phyloP scores from a whole-genome alignment of 2,797 vertebrate genomes.

The Enteromius argenteus region DNA sequence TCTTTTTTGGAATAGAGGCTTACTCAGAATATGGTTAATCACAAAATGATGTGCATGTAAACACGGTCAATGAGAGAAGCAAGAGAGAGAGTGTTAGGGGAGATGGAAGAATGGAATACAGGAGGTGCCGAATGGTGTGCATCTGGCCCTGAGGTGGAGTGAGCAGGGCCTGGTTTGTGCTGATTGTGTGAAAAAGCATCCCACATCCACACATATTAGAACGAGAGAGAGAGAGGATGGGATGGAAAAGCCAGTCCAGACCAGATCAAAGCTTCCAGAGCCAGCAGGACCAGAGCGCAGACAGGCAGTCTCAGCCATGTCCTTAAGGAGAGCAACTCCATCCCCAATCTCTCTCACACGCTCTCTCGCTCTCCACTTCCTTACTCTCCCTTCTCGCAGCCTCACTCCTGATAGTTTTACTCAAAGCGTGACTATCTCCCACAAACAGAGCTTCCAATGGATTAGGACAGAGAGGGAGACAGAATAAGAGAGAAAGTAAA shows the following conservation, averaged over 20 bases:
- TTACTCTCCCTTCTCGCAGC: constrained; percentile 70
- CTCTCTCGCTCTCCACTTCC: constrained; percentile 49
- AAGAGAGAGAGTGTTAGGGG: constrained; percentile 3
- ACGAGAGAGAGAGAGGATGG: constrained; percentile 29
- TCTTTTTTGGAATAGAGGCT: not conserved
- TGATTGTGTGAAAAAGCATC: constrained; percentile 57
- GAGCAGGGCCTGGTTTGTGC: constrained; percentile 46
- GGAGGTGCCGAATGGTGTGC: not conserved
- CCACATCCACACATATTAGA: constrained; percentile 24
- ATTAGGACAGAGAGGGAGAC: constrained; percentile 67
- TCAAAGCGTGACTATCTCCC: constrained; percentile 80
- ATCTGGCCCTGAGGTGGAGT: constrained; percentile 37
- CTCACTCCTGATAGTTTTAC: constrained; percentile 78
- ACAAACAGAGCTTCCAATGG: constrained; percentile 75
- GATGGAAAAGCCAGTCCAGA: constrained; percentile 35
- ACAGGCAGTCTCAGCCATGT: constrained; percentile 59
- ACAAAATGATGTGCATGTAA: constrained; percentile 17
- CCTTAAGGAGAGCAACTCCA: constrained; percentile 68
- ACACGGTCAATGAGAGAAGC: constrained; percentile 22
- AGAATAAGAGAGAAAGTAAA: constrained; percentile 8
- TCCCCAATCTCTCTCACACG: constrained; percentile 41
- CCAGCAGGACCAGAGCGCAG: constrained; percentile 46
- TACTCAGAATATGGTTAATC: constrained; percentile 7
- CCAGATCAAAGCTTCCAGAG: constrained; percentile 56
- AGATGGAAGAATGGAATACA: constrained; percentile 13